Percentiles rank a stretch among this genome's conserved stretches.
phyloP scores from a whole-genome alignment of 1,140 invertebrate species.

The Drosophila neocordata region DNA sequence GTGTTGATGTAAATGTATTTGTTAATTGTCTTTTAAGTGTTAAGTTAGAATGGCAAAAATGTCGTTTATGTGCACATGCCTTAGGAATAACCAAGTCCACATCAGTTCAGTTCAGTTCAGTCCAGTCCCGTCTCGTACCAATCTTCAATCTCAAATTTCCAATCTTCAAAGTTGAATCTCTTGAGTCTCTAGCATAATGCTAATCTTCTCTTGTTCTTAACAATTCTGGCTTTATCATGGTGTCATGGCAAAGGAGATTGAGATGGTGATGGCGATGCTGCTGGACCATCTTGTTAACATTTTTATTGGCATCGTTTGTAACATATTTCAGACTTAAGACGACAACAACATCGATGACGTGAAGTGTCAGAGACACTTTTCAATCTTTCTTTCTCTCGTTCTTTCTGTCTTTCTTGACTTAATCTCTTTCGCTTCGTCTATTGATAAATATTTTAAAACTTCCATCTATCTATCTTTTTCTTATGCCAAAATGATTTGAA shows the following conservation, averaged over 20 bases:
- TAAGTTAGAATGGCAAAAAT: background rate
- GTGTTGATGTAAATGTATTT: background rate
- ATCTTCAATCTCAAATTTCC: background rate
- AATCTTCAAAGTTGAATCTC: background rate
- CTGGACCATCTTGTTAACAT: slow-evolving; percentile 45
- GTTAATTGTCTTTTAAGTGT: slow-evolving; percentile 9
- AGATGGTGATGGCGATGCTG: background rate
- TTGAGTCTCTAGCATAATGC: background rate
- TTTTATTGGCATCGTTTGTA: slow-evolving; percentile 41
- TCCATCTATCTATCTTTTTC: background rate
- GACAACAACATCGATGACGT: slow-evolving; percentile 23
- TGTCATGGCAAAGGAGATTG: background rate
- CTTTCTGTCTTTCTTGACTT: slow-evolving; percentile 16
- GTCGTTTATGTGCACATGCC: background rate
- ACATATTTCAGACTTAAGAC: slow-evolving; percentile 49
- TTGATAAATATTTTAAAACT: slow-evolving; percentile 58
- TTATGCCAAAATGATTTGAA: slow-evolving; percentile 26
- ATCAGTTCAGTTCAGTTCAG: background rate
- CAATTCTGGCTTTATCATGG: slow-evolving; percentile 7
- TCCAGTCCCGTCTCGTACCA: background rate
- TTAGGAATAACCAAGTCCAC: background rate
- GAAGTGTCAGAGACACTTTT: slow-evolving; percentile 32
- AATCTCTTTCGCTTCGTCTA: slow-evolving; percentile 36
- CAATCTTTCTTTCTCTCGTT: slow-evolving; percentile 22
- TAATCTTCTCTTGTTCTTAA: slow-evolving; percentile 8